Conservation (phyloP, 37 sponge, comb jelly and placozoan genomes). For the Halichondria panicea region DNA sequence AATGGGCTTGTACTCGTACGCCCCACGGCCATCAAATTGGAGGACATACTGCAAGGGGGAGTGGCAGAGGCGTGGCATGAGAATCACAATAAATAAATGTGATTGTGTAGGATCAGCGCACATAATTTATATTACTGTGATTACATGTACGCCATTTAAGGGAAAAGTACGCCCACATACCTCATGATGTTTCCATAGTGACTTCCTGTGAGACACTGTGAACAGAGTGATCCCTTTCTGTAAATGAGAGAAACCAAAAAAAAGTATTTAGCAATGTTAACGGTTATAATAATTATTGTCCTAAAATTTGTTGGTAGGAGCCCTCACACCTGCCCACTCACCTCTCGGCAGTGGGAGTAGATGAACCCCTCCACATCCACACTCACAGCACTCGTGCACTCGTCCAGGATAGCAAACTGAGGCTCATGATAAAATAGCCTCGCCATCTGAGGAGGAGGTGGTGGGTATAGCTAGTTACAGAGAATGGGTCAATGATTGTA, state of each 20-base stretch:
- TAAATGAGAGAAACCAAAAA: background rate
- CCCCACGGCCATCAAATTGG: constrained; percentile 93
- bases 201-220: constrained; percentile 96
- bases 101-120: background rate
- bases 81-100: background rate
- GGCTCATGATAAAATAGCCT: constrained; percentile 93
- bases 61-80: too few species aligned
- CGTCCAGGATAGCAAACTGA: constrained; percentile 95
- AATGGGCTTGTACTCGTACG: constrained; percentile 84
- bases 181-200: constrained; percentile 96
- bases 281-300: background rate
- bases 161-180: constrained; percentile 23
- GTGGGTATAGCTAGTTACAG: background rate
- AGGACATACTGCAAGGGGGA: constrained; percentile 73
- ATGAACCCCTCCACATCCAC: constrained; percentile 94
- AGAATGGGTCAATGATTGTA: too few species aligned
- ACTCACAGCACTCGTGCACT: constrained; percentile 97
- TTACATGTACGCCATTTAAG: background rate
- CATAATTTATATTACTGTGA: background rate
- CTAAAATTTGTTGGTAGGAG: too few species aligned
- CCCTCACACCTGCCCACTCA: constrained; percentile 38
- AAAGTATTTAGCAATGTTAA: background rate
- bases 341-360: constrained; percentile 87
- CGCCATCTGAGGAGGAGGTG: constrained; percentile 74
- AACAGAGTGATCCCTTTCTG: constrained; percentile 89